Evolutionary conservation across 2,797 vertebrate genomes (phyloP).

Genomic region (Lagodon rhomboides): DNA sequence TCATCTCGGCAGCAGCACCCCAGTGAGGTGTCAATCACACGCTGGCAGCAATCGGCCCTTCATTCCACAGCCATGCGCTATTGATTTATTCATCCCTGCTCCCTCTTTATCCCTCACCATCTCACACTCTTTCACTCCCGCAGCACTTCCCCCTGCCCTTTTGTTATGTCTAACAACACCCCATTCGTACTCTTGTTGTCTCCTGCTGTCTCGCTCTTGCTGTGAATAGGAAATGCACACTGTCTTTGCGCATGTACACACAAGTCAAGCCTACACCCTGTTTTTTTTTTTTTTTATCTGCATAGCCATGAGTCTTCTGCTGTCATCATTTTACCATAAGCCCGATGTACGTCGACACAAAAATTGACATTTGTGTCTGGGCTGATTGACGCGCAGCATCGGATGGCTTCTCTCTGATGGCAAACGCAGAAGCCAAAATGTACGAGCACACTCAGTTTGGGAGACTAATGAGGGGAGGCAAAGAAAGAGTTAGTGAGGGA

Average conservation of each 20-base stretch:
- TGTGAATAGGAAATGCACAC: conserved; percentile 34
- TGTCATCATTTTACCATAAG: conserved; percentile 59
- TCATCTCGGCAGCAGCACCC: conserved; percentile 66
- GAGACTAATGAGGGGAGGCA: conserved; percentile 35
- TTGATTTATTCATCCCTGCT: conserved; percentile 76
- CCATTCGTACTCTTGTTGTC: conserved; percentile 18
- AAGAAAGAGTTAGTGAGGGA: conserved; percentile 1
- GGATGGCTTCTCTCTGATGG: conserved; percentile 38
- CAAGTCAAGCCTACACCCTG: conserved; percentile 25
- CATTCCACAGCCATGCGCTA: conserved; percentile 60
- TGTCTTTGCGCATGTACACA: conserved; percentile 4
- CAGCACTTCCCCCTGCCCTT: conserved; percentile 38
- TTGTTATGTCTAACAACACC: conserved; percentile 28
- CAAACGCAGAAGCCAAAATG: background rate
- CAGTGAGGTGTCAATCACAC: conserved; percentile 77
- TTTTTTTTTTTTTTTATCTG: conserved; percentile 33
- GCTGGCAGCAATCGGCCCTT: conserved; percentile 49
- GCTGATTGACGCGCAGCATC: conserved; percentile 62
- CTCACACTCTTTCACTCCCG: conserved; percentile 36
- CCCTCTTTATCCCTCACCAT: conserved; percentile 52
- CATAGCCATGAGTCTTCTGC: conserved; percentile 40
- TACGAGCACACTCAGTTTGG: conserved; percentile 15
- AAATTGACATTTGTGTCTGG: conserved; percentile 66
- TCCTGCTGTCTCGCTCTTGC: conserved; percentile 12
- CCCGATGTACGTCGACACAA: conserved; percentile 33